These are phyloP conservation scores for Amazona vittata DNA, from an alignment of 2,113 vertebrate species.

Conservation along the genomic window DNA sequence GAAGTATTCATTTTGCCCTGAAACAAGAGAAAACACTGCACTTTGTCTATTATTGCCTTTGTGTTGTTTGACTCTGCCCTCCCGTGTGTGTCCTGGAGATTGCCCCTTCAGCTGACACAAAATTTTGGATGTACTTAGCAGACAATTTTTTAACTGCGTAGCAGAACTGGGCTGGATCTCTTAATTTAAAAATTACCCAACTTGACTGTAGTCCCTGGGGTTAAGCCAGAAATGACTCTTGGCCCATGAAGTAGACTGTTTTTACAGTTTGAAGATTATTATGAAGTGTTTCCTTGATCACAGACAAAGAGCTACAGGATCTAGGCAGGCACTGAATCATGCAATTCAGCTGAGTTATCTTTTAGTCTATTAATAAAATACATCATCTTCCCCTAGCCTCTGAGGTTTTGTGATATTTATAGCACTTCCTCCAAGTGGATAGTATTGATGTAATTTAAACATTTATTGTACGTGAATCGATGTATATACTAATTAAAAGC, in stretches of 20 bases:
- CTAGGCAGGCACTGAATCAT: not conserved
- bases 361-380: constrained; percentile 28
- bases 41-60: not conserved
- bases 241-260: not conserved
- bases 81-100: not conserved
- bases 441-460: constrained; percentile 32
- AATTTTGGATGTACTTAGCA: not conserved
- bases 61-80: not conserved
- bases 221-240: not conserved
- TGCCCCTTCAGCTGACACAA: not conserved
- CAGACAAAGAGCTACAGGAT: not conserved
- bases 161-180: not conserved
- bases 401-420: constrained; percentile 37
- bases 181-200: not conserved
- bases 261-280: not conserved
- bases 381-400: not conserved
- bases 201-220: not conserved
- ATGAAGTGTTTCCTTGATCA: not conserved
- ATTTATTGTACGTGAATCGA: not conserved
- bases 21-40: not conserved
- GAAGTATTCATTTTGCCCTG: not conserved
- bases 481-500: constrained; percentile 29
- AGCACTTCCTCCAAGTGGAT: not conserved
- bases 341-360: not conserved
- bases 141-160: not conserved